phyloP scores from a whole-genome alignment of 2,888 invertebrate genomes.

The Oscheius sp. region DNA sequence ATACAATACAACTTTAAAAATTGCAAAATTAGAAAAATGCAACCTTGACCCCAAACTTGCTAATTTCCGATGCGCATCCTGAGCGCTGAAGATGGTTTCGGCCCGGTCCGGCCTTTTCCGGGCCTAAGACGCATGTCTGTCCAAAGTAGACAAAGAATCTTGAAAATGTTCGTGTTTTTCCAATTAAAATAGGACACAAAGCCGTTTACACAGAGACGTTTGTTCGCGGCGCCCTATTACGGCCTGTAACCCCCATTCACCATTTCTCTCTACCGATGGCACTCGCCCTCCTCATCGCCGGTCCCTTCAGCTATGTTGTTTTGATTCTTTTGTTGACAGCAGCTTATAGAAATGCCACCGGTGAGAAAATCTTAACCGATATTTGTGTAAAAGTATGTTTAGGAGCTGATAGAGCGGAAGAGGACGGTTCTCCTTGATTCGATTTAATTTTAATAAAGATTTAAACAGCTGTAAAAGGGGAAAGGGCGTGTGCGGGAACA shows the following conservation, averaged over 20 bases:
- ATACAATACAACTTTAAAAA: too few species aligned
- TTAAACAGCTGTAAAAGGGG: neutral
- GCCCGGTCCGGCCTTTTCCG: too few species aligned
- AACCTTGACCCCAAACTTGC: neutral
- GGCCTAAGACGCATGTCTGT: neutral
- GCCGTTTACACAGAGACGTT: conserved; percentile 13
- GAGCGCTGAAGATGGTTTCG: neutral
- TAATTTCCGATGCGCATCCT: neutral
- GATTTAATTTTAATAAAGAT: neutral
- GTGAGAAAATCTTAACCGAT: neutral
- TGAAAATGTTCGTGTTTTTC: neutral
- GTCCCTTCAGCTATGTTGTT: conserved; percentile 26
- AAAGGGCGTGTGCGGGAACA: neutral
- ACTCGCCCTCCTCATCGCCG: conserved; percentile 6
- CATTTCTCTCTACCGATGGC: neutral
- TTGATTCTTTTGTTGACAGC: conserved; percentile 17
- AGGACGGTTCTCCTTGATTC: neutral
- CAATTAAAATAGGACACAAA: conserved; percentile 4
- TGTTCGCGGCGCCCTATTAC: neutral
- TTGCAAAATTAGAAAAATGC: too few species aligned
- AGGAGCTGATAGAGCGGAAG: neutral
- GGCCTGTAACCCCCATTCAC: conserved; percentile 4
- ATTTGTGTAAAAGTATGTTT: neutral
- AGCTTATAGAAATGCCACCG: neutral
- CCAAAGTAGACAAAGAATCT: neutral